Percentiles rank a stretch among this genome's conserved stretches.
Conservation (phyloP, 2,888 invertebrate species). For the Hypercompe scribonia region DNA sequence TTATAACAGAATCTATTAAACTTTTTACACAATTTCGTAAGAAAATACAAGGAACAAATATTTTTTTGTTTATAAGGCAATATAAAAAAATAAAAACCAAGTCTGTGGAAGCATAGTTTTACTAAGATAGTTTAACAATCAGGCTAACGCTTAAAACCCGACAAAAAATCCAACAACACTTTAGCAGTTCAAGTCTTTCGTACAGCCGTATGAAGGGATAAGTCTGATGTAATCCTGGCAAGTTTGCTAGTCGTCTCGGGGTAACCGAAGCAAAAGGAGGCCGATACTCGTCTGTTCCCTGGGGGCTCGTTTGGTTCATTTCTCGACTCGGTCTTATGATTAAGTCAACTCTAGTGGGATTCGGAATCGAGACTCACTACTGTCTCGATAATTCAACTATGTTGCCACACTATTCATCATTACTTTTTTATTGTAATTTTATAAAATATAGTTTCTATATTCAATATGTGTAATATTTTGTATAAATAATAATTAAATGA, state of each 20-base stretch:
- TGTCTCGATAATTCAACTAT: slow-evolving; percentile 49
- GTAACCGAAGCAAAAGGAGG: slow-evolving; percentile 67
- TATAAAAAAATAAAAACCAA: slow-evolving; percentile 43
- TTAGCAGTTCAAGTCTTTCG: slow-evolving; percentile 69
- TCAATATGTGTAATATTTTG: background rate
- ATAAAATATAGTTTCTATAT: background rate
- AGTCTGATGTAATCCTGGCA: slow-evolving; percentile 71
- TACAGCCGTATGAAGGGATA: slow-evolving; percentile 60
- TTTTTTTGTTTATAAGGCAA: slow-evolving; percentile 38
- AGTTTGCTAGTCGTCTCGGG: slow-evolving; percentile 60
- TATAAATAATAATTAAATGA: background rate
- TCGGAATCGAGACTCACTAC: slow-evolving; percentile 61
- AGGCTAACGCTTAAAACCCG: slow-evolving; percentile 61
- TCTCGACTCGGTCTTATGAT: slow-evolving; percentile 84
- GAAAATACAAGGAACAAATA: slow-evolving; percentile 31
- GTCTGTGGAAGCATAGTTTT: slow-evolving; percentile 50
- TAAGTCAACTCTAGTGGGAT: slow-evolving; percentile 82
- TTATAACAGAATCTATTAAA: background rate
- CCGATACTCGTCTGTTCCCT: slow-evolving; percentile 71
- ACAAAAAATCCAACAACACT: slow-evolving; percentile 68
- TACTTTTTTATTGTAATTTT: slow-evolving; percentile 23
- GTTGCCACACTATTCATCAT: slow-evolving; percentile 36
- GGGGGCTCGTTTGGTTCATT: slow-evolving; percentile 82
- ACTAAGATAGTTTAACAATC: slow-evolving; percentile 55
- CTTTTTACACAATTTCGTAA: background rate